Base-by-base conservation (phyloP, 1,140 invertebrate species). In the Trichogramma pretiosum region DNA sequence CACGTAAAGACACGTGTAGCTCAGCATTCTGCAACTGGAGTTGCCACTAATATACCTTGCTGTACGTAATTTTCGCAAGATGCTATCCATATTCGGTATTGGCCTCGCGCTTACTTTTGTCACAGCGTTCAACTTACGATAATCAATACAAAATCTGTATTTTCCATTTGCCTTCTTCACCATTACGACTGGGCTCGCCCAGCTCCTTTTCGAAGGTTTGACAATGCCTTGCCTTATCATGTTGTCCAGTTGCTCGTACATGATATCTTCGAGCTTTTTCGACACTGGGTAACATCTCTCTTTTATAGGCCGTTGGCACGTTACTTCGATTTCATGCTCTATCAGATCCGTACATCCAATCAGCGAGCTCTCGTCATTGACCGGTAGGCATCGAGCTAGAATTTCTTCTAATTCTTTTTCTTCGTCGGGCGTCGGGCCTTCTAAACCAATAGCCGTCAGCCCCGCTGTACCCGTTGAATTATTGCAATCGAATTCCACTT, bases 101-200 rank as follows among this genome's bases (percentile, higher is more conserved):
- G 74, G 74, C 52, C 64, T 76, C 5, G 52, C 48, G 38, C 72
- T 67, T 41, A 61, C 55, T 22, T 50, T 57, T 0, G 72, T 74
- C 0, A 69, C 55, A 0, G 14, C 18, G 50, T 77, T 77, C 0
- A 74, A 42, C 18, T 44, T 33, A 13, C 67, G 41, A 41, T 62
- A 74, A 53, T 76, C 74, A 1, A 77, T 53, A 53, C 72, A 76
- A 40, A 73, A 68, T 5, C 74, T 28, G 1, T 58, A 55, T 0
- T 50, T 54, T 1, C 63, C 63, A 47, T 75, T 66, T 34, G 67
- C 62, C 52, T 77, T 78, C 50, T 62, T 48, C 1, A 73, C 65
- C 17, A 72, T 24, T 0, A 74, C 61, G 2, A 74, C 54, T 2
- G 66, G 67, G 4, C 61, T 60, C 9, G 57, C 48, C 62, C 67